Evolutionary conservation across 2,888 invertebrate genomes (phyloP).

Genomic region (Stegana nigrithorax): DNA sequence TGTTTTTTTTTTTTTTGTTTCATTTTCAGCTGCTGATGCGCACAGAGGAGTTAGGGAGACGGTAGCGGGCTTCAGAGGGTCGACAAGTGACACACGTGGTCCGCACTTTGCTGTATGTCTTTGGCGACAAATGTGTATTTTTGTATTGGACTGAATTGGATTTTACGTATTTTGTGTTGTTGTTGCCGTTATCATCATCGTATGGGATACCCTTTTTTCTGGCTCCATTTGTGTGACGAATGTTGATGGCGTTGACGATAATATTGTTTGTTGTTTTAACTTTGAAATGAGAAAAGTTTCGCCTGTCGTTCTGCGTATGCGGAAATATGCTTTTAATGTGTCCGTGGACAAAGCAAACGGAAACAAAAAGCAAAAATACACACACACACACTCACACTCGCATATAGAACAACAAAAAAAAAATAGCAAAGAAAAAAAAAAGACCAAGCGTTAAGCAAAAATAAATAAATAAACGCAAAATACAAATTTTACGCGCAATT

Average conservation of each 20-base stretch:
- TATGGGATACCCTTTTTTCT: not conserved
- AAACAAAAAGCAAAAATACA: not conserved
- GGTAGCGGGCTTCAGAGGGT: not conserved
- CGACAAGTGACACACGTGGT: not conserved
- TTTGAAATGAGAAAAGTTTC: constrained; percentile 63
- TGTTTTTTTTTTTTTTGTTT: too few relatives aligned
- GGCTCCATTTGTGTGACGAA: constrained; percentile 47
- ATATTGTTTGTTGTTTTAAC: constrained; percentile 57
- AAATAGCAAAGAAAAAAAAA: too few relatives aligned
- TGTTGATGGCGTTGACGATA: constrained; percentile 51
- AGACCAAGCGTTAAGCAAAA: too few relatives aligned
- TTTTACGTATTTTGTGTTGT: not conserved
- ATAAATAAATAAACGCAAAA: too few relatives aligned
- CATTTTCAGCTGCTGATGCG: too few relatives aligned
- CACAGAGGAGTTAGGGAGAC: too few relatives aligned
- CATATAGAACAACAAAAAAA: too few relatives aligned
- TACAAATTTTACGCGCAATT: too few relatives aligned
- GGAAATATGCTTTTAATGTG: constrained; percentile 18
- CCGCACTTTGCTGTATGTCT: not conserved
- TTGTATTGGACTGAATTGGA: not conserved
- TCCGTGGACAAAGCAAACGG: too few relatives aligned
- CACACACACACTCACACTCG: too few relatives aligned
- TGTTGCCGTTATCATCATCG: constrained; percentile 23
- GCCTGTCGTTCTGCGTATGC: constrained; percentile 22
- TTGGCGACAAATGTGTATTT: not conserved